Evolutionary conservation across 2,113 vertebrate genomes (phyloP), one percentile per base, ranked within the genome.

Genomic region (Fregetta grallaria): DNA sequence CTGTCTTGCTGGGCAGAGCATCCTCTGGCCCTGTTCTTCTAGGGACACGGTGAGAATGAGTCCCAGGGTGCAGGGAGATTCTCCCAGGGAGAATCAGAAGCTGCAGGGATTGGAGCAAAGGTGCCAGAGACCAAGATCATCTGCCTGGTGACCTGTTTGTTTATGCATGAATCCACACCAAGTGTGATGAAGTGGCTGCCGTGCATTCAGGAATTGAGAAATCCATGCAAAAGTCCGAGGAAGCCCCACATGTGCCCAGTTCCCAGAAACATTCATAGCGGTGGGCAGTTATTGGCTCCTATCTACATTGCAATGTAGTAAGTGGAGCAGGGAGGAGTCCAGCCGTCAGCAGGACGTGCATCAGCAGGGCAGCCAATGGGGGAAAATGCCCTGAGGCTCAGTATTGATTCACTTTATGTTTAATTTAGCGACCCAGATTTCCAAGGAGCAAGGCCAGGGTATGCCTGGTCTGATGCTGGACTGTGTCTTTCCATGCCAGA

Each of bases 381-480:
- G 93, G 65, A 70, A 95, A 92, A 86, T 95, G 22, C 75, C 97
- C 86, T 36, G 40, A 79, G 71, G 94, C 49, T 91, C 36, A 34
- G 22, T 92, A 97, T 97, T 94, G 97, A 97, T 96, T 90, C 11
- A 21, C 92, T 96, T 90, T 96, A 86, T 96, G 93, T 96, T 95
- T 96, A 97, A 94, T 96, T 93, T 96, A 75, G 88, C 9, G 40
- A 96, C 96, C 95, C 84, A 96, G 81, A 92, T 96, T 96, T 81
- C 90, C 86, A 81, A 94, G 90, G 66, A 94, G 79, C 56, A 87
- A 85, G 68, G 68, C 92, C 29, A 10, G 83, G 22, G 71, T 63
- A 16, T n/a, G 65, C 73, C 36, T 86, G 63, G 47, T 50, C 30
- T 71, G 50, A 18, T 90, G 65, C 52, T 91, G 76, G 75, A 29